These are phyloP conservation scores for Triops longicaudatus DNA, from an alignment of 1,140 invertebrate genomes.

Conservation along the genomic window DNA sequence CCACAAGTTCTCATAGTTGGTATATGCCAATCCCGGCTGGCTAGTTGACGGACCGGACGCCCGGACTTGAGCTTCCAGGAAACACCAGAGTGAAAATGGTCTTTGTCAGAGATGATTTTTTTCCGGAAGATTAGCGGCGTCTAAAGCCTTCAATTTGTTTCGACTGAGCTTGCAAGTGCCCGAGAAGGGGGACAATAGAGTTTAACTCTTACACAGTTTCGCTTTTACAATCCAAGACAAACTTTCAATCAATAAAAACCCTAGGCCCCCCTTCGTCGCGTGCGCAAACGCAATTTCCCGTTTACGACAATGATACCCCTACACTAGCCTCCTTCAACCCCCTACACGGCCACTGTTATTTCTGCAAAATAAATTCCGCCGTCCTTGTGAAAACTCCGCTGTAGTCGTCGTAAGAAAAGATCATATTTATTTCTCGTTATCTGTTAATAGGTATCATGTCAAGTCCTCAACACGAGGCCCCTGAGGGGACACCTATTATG, in stretches of 20 bases:
- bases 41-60: constrained; percentile 4
- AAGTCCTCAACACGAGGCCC: neutral
- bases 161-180: neutral
- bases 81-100: neutral
- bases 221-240: constrained; percentile 12
- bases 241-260: constrained; percentile 15
- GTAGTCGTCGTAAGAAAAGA: neutral
- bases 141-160: neutral
- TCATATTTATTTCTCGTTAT: neutral
- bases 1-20: neutral
- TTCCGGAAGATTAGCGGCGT: neutral
- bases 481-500: neutral
- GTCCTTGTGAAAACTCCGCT: neutral
- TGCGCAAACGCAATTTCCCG: neutral
- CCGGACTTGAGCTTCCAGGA: constrained; percentile 13
- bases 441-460: neutral
- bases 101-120: constrained; percentile 3
- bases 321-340: neutral
- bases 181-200: neutral
- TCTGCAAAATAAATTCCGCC: neutral
- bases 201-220: neutral
- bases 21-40: neutral
- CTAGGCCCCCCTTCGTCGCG: neutral
- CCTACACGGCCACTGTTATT: neutral
- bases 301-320: neutral